Base-by-base conservation (phyloP, 2,888 invertebrate species). In the Flexamia atlantica region DNA sequence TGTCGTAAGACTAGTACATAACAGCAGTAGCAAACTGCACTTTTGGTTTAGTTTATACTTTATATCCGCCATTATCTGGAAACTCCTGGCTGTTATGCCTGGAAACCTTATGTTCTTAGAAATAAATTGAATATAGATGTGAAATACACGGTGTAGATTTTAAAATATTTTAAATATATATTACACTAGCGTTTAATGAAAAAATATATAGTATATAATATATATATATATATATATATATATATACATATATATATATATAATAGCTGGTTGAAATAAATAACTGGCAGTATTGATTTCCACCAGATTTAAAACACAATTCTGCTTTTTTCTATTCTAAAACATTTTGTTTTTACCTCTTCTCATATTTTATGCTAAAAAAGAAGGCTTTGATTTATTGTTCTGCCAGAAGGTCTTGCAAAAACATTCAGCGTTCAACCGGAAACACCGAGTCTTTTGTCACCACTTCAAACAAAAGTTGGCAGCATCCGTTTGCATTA, bases 391-490 rank as follows among this genome's bases (percentile, higher is more conserved):
- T 46, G 46, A 2, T 46, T 3, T 14, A 46, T 17, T 14, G 46
- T n/a, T 10, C 17, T 46, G 46, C 17, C 46, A 46, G 2, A 46
- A 5, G 12, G 40, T 5, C 46, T 46, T 12, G 17, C 46, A 46
- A 46, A 46, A 46, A 46, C 46, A 46, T 46, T 46, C 14, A 10
- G 46, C 46, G 12, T 17, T 10, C 2, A 46, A 46, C 20, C 20
- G 57, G 57, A 57, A 57, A 57, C 57, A 7, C 20, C 25, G 36
- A 20, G 25, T 57, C 23, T 25, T 50, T 57, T 57, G 57, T 57
- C 57, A 23, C 57, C 57, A 57, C 57, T 57, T 57, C 57, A 57
- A 57, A 57, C 23, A 57, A 57, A 50, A 57, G 57, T 57, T 57
- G 57, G 57, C 57, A 23, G 23, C 20, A 25, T 23, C 25, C 25